Evolutionary conservation across 2,888 invertebrate genomes (phyloP), one percentile per base, ranked within the genome.

Genomic region (Eurois occulta): DNA sequence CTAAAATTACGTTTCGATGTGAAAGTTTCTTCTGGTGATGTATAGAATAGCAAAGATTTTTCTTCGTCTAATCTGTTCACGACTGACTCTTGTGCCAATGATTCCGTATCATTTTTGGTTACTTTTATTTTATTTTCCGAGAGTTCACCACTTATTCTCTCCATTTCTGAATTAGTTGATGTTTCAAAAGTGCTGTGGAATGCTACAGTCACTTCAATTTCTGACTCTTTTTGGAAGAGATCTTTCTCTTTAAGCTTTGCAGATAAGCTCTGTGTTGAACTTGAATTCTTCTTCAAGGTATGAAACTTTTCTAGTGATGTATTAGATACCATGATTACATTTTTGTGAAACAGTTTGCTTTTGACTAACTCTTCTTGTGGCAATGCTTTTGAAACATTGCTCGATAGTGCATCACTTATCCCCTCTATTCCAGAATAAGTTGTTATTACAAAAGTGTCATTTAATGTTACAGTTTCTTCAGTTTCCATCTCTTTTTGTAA

Each of bases 101-200:
- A 1, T 38, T 60, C 32, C 3, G 46, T 46, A 35, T 35, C 4
- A 52, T 58, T 58, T 16, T 41, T 68, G 0, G 13, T 11, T 46
- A 28, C 32, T 46, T 46, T 28, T 32, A 43, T 69, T n/a, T 38
- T 38, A 46, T 32, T 55, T 1, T n/a, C 41, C 8, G 28, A n/a
- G 0, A 10, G 0, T 24, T 69, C 13, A 41, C 24, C 46, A 52
- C 43, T 46, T n/a, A 38, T 18, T 2, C 4, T 32, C 1, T 65
- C 24, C 18, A 21, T 79, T 62, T 43, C 43, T 62, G 46, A 68
- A 41, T 18, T 28, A n/a, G 67, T 84, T 41, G 35, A 55, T 41
- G 28, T 58, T 64, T 78, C 21, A 46, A 55, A 60, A 21, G 11
- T 38, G 7, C n/a, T 62, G 24, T 67, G 6, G 4, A 35, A 28